Base-by-base conservation (phyloP, 1,140 invertebrate genomes). In the Chymomyza costata region DNA sequence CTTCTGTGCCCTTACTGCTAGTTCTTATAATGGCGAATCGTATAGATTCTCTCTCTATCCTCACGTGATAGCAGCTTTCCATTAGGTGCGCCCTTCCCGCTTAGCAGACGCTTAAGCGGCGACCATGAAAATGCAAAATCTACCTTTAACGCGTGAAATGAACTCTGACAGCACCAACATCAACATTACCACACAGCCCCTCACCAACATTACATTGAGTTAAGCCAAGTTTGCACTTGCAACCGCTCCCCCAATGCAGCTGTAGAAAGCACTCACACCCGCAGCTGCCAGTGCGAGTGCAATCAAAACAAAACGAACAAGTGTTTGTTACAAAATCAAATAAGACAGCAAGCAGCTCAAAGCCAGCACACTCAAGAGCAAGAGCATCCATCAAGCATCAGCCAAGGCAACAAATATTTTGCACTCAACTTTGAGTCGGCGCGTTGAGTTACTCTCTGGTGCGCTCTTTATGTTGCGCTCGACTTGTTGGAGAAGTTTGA, bases 401-500 rank as follows among this genome's bases (percentile, higher is more conserved):
- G n/a, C n/a, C n/a, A n/a, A n/a, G n/a, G n/a, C n/a, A n/a, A n/a
- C n/a, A n/a, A n/a, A n/a, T n/a, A n/a, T 25, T 41, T 37, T 19
- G 14, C 14, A 17, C 49, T 17, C 40, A 19, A 32, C 28, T 32
- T 14, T 18, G 8, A 14, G 14, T 7, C 50, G 40, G 44, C 18
- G 28, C 46, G 13, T 37, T 14, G 40, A 17, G 25, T 15, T 17
- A 21, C 21, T 30, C 39, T 15, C 16, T 30, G 43, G 11, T 10
- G 38, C 34, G 8, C 44, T 16, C 56, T 31, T 28, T 32, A 3
- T 19, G 1, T 32, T 5, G 25, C 14, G 16, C 35, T 15, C 25
- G 5, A 6, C 28, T 10, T 16, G 48, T 21, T 25, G 48, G 48
- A 50, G 48, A 50, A 53, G 60, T 61, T 78, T 78, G 70, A 76